These are phyloP conservation scores for Oncopodura yosiiana DNA, from an alignment of 1,140 invertebrate species.

Conservation along the genomic window DNA sequence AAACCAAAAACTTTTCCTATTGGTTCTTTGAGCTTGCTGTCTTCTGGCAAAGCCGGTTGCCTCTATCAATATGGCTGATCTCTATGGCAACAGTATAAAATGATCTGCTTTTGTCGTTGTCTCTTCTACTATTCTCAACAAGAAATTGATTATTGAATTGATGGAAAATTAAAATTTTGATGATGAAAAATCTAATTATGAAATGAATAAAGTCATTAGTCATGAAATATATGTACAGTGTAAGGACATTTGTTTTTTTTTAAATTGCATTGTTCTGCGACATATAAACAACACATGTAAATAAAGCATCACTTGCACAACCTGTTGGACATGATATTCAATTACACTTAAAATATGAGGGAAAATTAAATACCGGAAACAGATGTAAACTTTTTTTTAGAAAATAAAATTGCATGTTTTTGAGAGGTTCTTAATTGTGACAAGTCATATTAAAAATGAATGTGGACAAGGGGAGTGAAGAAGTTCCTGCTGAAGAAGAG, in stretches of 20 bases:
- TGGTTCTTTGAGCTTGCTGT: neutral
- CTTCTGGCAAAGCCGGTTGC: constrained; percentile 23
- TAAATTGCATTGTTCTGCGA: too few species aligned
- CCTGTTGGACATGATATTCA: too few species aligned
- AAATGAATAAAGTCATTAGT: too few species aligned
- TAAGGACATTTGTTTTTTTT: too few species aligned
- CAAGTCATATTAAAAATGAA: neutral
- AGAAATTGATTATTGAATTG: too few species aligned
- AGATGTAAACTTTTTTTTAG: neutral
- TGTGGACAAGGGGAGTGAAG: constrained; percentile 17
- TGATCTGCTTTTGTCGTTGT: too few species aligned
- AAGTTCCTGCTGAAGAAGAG: constrained; percentile 5
- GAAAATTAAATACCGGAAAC: neutral
- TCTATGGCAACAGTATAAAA: too few species aligned
- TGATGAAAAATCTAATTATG: too few species aligned
- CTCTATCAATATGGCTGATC: constrained; percentile 23
- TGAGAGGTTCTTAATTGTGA: neutral
- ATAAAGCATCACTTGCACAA: neutral
- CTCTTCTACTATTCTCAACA: too few species aligned
- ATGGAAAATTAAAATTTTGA: too few species aligned
- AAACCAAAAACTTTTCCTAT: constrained; percentile 1
- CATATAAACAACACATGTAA: neutral
- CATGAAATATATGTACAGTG: too few species aligned
- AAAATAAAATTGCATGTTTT: constrained; percentile 3
- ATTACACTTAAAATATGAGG: neutral